Conservation (phyloP, 37 sponge, comb jelly and placozoan species). For the Bolinopsis microptera region DNA sequence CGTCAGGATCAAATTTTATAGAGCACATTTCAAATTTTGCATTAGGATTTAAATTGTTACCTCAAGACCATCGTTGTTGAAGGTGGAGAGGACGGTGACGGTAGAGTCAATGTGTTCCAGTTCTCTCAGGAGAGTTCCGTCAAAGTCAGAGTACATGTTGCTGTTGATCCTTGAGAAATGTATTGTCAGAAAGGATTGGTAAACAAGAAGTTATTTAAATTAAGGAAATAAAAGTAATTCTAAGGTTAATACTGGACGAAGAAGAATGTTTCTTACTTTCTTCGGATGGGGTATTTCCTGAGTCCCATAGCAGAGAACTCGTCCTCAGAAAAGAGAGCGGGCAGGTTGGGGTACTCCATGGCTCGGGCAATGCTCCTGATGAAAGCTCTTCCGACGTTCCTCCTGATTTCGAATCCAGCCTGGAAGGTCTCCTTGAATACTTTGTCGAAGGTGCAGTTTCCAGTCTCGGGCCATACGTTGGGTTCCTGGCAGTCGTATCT, state of each 20-base stretch:
- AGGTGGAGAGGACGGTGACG: conserved; percentile 48
- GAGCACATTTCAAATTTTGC: background rate
- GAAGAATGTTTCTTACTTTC: background rate
- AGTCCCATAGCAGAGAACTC: conserved; percentile 58
- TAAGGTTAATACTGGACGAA: no score
- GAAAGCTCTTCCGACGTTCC: background rate
- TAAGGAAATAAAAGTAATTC: no score
- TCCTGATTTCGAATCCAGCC: conserved; percentile 33
- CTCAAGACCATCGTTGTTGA: conserved; percentile 43
- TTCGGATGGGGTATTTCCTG: conserved; percentile 54
- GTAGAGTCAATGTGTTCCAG: conserved; percentile 47
- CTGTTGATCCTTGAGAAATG: conserved; percentile 15
- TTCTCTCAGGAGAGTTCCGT: conserved; percentile 6
- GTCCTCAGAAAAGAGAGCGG: conserved; percentile 6
- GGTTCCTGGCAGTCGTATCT: conserved; percentile 52
- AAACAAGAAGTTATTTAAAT: no score
- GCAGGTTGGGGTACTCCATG: conserved; percentile 3
- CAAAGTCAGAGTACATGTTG: conserved; percentile 52
- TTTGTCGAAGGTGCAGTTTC: conserved; percentile 31
- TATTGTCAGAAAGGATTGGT: background rate
- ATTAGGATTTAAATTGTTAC: background rate
- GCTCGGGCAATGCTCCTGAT: conserved; percentile 30
- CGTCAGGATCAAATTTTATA: background rate
- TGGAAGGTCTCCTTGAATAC: conserved; percentile 54
- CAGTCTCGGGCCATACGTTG: conserved; percentile 36